Percentiles rank a stretch among this genome's conserved stretches.
Evolutionary conservation across 1,140 invertebrate genomes (phyloP).

Genomic region (Coenobita brevimanus): DNA sequence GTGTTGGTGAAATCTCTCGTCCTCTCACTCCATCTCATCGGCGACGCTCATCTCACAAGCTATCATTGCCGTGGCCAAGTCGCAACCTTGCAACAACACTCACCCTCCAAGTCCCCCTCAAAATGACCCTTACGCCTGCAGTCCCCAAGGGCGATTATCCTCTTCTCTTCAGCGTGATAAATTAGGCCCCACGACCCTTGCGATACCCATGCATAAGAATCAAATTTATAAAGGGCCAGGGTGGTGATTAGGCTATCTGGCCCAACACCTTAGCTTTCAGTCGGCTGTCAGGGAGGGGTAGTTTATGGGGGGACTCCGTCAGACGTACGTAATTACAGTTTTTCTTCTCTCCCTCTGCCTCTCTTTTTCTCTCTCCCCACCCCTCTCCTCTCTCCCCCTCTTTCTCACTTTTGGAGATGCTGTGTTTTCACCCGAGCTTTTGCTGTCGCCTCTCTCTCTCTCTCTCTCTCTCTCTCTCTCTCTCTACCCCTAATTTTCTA

Average conservation of each 20-base stretch:
- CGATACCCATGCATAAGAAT: constrained; percentile 62
- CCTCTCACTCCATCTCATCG: constrained; percentile 47
- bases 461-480: not conserved
- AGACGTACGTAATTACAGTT: constrained; percentile 45
- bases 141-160: constrained; percentile 33
- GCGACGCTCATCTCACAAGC: constrained; percentile 43
- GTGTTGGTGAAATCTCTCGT: not conserved
- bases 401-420: not conserved
- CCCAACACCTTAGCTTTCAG: constrained; percentile 61
- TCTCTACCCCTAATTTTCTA: not conserved
- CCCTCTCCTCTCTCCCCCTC: not conserved
- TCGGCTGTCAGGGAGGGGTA: constrained; percentile 35
- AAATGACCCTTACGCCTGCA: not conserved
- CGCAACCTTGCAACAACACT: constrained; percentile 43
- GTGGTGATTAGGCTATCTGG: constrained; percentile 55
- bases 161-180: not conserved
- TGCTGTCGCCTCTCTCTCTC: not conserved
- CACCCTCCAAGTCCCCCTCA: not conserved
- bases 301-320: constrained; percentile 41
- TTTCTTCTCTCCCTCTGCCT: constrained; percentile 2
- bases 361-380: not conserved
- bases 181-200: constrained; percentile 45
- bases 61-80: constrained; percentile 43
- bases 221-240: constrained; percentile 53
- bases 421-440: not conserved